phyloP scores from a whole-genome alignment of 2,888 invertebrate species.

The Bimastos eiseni region DNA sequence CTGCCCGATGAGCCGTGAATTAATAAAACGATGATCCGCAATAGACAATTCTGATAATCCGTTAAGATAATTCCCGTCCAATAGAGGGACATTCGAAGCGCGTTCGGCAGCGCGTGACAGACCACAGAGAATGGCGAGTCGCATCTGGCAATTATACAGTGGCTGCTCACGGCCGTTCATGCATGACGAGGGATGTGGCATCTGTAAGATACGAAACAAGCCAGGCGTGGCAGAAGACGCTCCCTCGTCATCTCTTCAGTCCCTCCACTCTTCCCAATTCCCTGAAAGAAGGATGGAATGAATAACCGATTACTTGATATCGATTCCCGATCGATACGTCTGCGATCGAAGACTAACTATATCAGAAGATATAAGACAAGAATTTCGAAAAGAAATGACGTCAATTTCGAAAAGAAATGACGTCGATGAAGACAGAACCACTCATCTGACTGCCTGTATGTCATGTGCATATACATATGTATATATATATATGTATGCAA shows the following conservation, averaged over 20 bases:
- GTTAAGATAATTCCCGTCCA: neutral
- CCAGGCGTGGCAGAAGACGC: neutral
- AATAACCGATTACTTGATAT: neutral
- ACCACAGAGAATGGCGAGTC: conserved; percentile 6
- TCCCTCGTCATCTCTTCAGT: neutral
- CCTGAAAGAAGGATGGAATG: neutral
- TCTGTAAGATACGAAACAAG: neutral
- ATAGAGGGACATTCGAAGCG: neutral
- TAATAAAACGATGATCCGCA: neutral
- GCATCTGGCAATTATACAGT: neutral
- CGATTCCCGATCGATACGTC: neutral
- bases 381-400: neutral
- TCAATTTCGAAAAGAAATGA: neutral
- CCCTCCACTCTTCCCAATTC: neutral
- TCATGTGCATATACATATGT: no score
- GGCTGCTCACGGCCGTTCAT: neutral
- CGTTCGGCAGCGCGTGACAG: neutral
- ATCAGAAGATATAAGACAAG: neutral
- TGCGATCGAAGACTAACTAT: neutral
- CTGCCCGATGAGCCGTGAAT: neutral
- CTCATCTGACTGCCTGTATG: neutral
- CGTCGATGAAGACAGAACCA: neutral
- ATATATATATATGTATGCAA: neutral
- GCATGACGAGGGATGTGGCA: neutral
- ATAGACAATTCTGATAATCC: neutral